A percentile compares a stretch with the other conserved stretches of the same genome.
Conservation (phyloP, 2,113 vertebrate genomes). For the Cnemophilus loriae region DNA sequence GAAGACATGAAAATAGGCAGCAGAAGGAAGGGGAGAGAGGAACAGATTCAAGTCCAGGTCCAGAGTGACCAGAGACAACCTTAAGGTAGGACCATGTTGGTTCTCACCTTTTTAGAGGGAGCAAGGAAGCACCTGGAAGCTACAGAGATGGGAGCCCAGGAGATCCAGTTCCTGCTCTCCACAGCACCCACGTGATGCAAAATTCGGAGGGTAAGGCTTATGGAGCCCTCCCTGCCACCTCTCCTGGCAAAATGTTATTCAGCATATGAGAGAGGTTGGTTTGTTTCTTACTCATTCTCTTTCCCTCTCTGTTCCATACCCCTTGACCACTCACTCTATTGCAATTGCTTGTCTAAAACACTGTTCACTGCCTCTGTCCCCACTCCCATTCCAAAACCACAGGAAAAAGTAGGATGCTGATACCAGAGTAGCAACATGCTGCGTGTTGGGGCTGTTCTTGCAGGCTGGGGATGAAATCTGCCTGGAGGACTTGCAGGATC, state of each 20-base stretch:
- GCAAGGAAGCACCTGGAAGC: not conserved
- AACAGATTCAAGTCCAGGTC: not conserved
- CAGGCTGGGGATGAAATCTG: not conserved
- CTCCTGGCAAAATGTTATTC: not conserved
- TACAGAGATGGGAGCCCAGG: not conserved
- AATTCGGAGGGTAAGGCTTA: not conserved
- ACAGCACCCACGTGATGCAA: not conserved
- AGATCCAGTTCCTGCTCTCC: not conserved
- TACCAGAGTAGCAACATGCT: fast-evolving
- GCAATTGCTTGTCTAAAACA: not conserved
- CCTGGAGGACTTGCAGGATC: not conserved
- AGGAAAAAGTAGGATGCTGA: not conserved
- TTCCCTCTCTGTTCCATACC: not conserved
- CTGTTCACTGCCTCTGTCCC: not conserved
- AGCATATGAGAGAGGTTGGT: not conserved
- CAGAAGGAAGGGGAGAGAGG: not conserved
- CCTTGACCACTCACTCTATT: not conserved
- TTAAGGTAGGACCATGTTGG: not conserved
- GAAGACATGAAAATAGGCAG: not conserved
- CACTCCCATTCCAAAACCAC: not conserved
- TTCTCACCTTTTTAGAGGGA: not conserved
- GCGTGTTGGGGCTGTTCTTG: fast-evolving
- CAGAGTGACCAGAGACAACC: not conserved
- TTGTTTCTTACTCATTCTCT: not conserved
- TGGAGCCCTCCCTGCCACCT: not conserved